Conservation (phyloP, 2,113 vertebrate genomes). For the Tauraco erythrolophus region DNA sequence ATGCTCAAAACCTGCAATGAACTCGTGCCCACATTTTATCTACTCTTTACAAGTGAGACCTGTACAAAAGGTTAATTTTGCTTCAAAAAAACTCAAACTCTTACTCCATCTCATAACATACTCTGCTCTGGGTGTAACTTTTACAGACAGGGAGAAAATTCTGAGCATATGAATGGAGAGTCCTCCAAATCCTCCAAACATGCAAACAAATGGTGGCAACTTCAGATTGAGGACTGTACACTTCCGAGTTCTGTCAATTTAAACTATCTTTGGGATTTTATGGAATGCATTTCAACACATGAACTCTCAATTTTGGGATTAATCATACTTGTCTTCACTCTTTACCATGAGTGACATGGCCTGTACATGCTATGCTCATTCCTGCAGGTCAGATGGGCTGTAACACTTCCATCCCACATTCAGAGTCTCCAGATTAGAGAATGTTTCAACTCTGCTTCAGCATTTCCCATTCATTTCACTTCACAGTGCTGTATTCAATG, state of each 20-base stretch:
- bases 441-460: not conserved
- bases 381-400: not conserved
- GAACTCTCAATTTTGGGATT: not conserved
- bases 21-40: not conserved
- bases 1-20: not conserved
- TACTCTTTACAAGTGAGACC: not conserved
- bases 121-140: not conserved
- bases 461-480: not conserved
- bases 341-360: fast-evolving
- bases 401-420: fast-evolving
- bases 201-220: fast-evolving
- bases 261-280: not conserved
- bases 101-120: not conserved
- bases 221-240: not conserved
- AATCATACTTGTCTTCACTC: not conserved
- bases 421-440: not conserved
- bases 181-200: not conserved
- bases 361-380: fast-evolving
- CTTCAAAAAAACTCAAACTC: not conserved
- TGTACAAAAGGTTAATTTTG: not conserved
- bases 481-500: not conserved
- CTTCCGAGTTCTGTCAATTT: not conserved
- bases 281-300: not conserved
- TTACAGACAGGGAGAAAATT: not conserved
- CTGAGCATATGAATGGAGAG: not conserved